Percentiles rank a stretch among this genome's conserved stretches.
Evolutionary conservation across 2,113 vertebrate genomes (phyloP).

Genomic region (Sceloporus undulatus): DNA sequence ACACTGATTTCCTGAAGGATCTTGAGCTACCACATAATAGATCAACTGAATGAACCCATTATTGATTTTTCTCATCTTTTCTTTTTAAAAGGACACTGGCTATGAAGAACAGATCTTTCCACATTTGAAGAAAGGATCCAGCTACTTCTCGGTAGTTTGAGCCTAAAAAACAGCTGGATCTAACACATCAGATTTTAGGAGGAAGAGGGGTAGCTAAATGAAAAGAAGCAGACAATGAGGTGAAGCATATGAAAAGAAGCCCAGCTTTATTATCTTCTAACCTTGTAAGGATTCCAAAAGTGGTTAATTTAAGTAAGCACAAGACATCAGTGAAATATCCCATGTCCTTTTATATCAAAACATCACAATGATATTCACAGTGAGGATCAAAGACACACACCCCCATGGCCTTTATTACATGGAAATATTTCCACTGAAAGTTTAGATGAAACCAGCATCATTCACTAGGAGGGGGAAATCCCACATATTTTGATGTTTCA

Average conservation of each 20-base stretch:
- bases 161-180: background rate
- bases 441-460: slow-evolving; percentile 66
- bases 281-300: background rate
- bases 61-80: too few species aligned
- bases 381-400: slow-evolving; percentile 62
- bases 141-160: background rate
- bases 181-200: background rate
- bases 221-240: background rate
- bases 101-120: background rate
- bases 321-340: slow-evolving; percentile 60
- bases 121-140: background rate
- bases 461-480: slow-evolving; percentile 3
- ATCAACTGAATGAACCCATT: background rate
- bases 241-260: background rate
- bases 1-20: background rate
- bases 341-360: slow-evolving; percentile 64
- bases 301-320: slow-evolving; percentile 29
- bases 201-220: background rate
- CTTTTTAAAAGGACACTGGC: background rate
- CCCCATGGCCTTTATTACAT: slow-evolving; percentile 45
- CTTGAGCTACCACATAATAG: background rate
- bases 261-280: background rate
- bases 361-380: slow-evolving; percentile 44
- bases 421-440: slow-evolving; percentile 45
- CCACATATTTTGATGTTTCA: slow-evolving; percentile 45